Conservation (phyloP, 2,797 vertebrate species). For the Lagodon rhomboides region DNA sequence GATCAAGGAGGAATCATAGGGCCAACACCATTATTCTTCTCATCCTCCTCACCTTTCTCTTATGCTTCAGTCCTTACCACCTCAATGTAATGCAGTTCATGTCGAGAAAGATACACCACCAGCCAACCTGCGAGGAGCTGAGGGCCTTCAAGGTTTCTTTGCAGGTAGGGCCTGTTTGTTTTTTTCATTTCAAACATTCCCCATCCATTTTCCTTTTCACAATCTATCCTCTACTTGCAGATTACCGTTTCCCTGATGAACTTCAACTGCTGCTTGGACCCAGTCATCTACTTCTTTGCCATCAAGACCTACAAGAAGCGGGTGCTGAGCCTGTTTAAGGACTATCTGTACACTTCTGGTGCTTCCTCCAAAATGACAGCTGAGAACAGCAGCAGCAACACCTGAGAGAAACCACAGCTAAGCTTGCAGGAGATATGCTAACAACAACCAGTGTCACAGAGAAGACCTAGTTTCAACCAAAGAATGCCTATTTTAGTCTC, state of each 20-base stretch:
- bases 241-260: constrained; percentile 90
- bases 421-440: not conserved
- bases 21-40: constrained; percentile 87
- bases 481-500: constrained; percentile 7
- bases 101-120: constrained; percentile 78
- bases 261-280: constrained; percentile 90
- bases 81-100: constrained; percentile 89
- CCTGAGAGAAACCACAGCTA: constrained; percentile 72
- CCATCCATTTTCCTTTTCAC: not conserved
- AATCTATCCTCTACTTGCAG: constrained; percentile 63
- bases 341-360: constrained; percentile 75
- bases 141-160: constrained; percentile 86
- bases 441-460: not conserved
- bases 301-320: constrained; percentile 89
- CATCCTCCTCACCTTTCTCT: constrained; percentile 84
- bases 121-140: constrained; percentile 81
- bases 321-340: constrained; percentile 87
- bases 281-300: constrained; percentile 91
- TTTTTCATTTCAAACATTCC: not conserved
- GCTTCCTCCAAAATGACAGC: constrained; percentile 82
- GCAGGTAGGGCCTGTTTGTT: constrained; percentile 76
- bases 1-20: constrained; percentile 76
- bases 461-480: constrained; percentile 21
- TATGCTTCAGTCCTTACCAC: constrained; percentile 91
- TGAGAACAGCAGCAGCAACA: constrained; percentile 88